Evolutionary conservation across 64 coral and sea anemone species (phyloP).

Genomic region (Pocillopora verrucosa): DNA sequence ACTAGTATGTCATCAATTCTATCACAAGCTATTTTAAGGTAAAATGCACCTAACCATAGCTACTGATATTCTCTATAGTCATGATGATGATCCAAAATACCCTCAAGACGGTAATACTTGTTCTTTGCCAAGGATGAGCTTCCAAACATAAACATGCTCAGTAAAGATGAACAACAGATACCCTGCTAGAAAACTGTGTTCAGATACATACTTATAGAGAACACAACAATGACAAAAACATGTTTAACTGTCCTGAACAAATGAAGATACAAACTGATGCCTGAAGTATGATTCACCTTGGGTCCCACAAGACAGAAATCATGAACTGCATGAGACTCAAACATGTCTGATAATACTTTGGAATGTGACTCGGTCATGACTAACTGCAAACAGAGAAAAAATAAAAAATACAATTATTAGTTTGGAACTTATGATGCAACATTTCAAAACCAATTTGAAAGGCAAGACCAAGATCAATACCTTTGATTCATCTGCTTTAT

Average conservation of each 20-base stretch:
- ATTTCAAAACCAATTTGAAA: background rate
- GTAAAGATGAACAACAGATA: too few relatives aligned
- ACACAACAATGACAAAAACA: too few relatives aligned
- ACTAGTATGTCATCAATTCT: too few relatives aligned
- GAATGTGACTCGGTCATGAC: slow-evolving; percentile 92
- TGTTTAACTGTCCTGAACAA: background rate
- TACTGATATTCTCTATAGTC: too few relatives aligned
- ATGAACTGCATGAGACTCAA: slow-evolving; percentile 83
- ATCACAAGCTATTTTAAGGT: too few relatives aligned
- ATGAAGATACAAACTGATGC: background rate
- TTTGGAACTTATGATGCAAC: background rate
- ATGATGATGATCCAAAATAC: too few relatives aligned
- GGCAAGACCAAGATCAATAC: background rate
- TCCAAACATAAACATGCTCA: too few relatives aligned
- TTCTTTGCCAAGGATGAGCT: too few relatives aligned
- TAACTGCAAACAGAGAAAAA: slow-evolving; percentile 60
- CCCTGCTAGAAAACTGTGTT: too few relatives aligned
- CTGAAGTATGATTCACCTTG: slow-evolving; percentile 31
- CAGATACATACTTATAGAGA: too few relatives aligned
- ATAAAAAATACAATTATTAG: background rate
- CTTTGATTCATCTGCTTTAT: background rate
- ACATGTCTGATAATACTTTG: slow-evolving; percentile 75
- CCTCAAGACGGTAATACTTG: too few relatives aligned
- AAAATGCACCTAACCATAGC: too few relatives aligned
- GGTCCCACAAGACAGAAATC: slow-evolving; percentile 96